These are phyloP conservation scores for Diplogasteroides magnus DNA, from an alignment of 1,140 invertebrate species.

Conservation along the genomic window DNA sequence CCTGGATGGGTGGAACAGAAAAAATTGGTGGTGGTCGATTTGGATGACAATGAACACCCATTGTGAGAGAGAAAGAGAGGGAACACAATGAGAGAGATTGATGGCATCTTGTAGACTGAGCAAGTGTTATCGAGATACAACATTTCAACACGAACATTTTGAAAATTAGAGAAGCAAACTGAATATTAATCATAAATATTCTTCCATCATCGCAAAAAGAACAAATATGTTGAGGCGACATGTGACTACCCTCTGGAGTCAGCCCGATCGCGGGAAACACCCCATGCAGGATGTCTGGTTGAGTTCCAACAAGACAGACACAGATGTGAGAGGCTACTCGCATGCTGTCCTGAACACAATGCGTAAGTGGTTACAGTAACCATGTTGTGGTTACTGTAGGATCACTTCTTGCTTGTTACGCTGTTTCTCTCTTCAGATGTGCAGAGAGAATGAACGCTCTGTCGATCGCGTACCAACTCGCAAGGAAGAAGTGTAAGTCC, in stretches of 20 bases:
- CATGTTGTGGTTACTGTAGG: too few relatives aligned
- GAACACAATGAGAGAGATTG: background rate
- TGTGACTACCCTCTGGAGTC: background rate
- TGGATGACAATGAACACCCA: too few relatives aligned
- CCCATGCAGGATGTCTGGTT: constrained; percentile 5
- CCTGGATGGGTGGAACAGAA: too few relatives aligned
- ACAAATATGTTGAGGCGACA: too few relatives aligned
- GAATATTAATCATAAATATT: background rate
- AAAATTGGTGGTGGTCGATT: too few relatives aligned
- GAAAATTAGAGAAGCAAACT: background rate
- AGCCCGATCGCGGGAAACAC: background rate
- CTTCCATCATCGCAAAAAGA: too few relatives aligned
- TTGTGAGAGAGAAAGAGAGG: too few relatives aligned
- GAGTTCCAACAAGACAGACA: constrained; percentile 9
- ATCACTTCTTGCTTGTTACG: background rate
- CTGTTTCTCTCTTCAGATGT: background rate
- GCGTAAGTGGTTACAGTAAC: background rate
- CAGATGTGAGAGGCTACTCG: constrained; percentile 3
- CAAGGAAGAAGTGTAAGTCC: constrained; percentile 10
- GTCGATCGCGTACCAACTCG: constrained; percentile 15
- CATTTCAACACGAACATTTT: too few relatives aligned
- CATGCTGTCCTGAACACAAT: constrained; percentile 14
- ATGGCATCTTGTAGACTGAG: background rate
- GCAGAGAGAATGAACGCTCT: constrained; percentile 29
- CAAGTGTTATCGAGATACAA: background rate